Evolutionary conservation across 2,888 invertebrate genomes (phyloP), one percentile per base, ranked within the genome.

Genomic region (Macrosiphum euphorbiae): DNA sequence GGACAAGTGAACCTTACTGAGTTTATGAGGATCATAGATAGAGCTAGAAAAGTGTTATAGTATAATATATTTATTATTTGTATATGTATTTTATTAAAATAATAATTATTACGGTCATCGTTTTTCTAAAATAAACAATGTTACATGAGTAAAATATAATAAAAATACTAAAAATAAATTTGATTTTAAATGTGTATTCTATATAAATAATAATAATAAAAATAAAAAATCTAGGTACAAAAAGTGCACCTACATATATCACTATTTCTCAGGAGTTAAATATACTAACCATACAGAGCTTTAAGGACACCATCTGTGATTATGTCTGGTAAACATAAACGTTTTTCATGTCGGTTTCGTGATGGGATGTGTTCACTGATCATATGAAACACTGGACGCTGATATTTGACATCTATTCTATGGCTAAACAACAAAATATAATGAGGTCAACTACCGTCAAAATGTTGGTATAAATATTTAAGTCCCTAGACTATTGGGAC

Each of bases 261-360:
- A 94, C 41, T 89, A 84, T 84, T 47, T 35, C 10, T 55, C 47
- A 47, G 8, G 13, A 58, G 26, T 35, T 91, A 50, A 52, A n/a
- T 47, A n/a, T 47, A 90, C 52, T 90, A 87, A 94, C 94, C 84
- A 92, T 94, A 95, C n/a, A 95, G 55, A 35, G 94, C 95, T 91
- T 94, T 94, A n/a, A 95, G 91, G 41, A 95, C 95, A n/a, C 95
- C 95, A 61, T 95, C 95, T 24, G 94, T 95, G 28, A 95, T 94
- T 44, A 95, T 95, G 84, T 95, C 95, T n/a, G 95, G 95, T 35
- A 95, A 94, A 90, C 94, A 94, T 41, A 86, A 86, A 67, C 90
- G 90, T 94, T 90, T 90, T 86, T 94, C 90, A 55, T 94, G 94
- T 94, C 52, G 86, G 47, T 13, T 90, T 61, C 50, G 67, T 35